Conservation (phyloP, 2,888 invertebrate genomes). For the Parelbella ahira region DNA sequence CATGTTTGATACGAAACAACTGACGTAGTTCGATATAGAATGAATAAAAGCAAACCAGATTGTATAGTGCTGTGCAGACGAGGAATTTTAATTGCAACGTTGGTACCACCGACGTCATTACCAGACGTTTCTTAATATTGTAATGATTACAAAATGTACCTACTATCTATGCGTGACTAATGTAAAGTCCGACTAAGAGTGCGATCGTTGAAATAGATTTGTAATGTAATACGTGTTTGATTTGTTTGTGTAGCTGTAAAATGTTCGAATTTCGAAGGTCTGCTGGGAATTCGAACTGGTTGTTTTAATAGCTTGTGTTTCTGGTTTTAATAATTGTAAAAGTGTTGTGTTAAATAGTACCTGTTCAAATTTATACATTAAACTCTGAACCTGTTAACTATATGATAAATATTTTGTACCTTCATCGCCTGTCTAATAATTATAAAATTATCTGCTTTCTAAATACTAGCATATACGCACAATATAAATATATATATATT, state of each 20-base stretch:
- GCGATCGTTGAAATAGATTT: slow-evolving; percentile 10
- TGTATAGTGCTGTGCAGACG: slow-evolving; percentile 40
- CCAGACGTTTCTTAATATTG: slow-evolving; percentile 21
- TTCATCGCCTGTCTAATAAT: background rate
- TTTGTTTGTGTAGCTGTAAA: too few species aligned
- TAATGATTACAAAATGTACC: slow-evolving; percentile 15
- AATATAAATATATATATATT: too few species aligned
- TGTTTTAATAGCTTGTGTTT: too few species aligned
- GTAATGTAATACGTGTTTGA: slow-evolving; percentile 1
- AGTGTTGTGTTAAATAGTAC: too few species aligned
- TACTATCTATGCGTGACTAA: slow-evolving; percentile 15
- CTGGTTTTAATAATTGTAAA: too few species aligned
- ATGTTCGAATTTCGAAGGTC: too few species aligned
- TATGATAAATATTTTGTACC: background rate
- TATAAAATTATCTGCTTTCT: background rate
- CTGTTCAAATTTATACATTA: background rate
- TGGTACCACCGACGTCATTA: slow-evolving; percentile 15
- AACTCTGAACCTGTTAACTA: background rate
- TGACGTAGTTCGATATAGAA: slow-evolving; percentile 35
- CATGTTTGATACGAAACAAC: slow-evolving; percentile 51
- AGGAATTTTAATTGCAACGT: slow-evolving; percentile 37
- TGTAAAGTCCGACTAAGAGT: slow-evolving; percentile 7
- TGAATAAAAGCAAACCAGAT: slow-evolving; percentile 46
- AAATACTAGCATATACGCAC: slow-evolving; percentile 2
- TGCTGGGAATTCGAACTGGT: too few species aligned